Evolutionary conservation across 2,797 vertebrate genomes (phyloP).

Genomic region (Eulemur rubriventer): DNA sequence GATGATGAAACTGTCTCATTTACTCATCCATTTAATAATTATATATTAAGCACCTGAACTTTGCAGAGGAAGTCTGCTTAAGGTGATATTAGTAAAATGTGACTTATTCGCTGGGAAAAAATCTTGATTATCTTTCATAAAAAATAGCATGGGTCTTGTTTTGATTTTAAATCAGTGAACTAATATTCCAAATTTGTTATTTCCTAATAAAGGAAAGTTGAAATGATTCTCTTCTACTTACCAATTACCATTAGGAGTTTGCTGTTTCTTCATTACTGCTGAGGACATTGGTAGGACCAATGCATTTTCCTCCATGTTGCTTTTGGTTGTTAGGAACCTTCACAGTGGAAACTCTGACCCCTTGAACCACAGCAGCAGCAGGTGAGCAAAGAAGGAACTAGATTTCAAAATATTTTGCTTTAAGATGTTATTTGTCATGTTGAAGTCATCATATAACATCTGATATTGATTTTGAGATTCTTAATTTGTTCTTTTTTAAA

Average conservation of each 20-base stretch:
- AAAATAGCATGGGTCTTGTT: not conserved
- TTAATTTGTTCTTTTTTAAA: constrained; percentile 68
- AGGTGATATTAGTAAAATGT: not conserved
- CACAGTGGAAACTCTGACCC: constrained; percentile 19
- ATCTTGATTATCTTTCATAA: not conserved
- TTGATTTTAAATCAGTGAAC: not conserved
- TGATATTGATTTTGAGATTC: constrained; percentile 68
- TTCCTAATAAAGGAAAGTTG: constrained; percentile 21
- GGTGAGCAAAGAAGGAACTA: constrained; percentile 47
- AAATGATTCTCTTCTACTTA: not conserved
- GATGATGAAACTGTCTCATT: not conserved
- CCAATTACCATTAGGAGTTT: not conserved
- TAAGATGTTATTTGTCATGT: constrained; percentile 42
- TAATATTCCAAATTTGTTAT: not conserved
- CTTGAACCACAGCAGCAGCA: constrained; percentile 44
- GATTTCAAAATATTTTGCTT: constrained; percentile 73
- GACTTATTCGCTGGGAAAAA: not conserved
- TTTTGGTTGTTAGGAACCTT: not conserved
- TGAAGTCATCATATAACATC: constrained; percentile 56
- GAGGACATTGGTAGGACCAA: not conserved
- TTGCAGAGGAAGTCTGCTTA: not conserved
- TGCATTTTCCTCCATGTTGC: not conserved
- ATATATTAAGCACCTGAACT: not conserved
- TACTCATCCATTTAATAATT: not conserved
- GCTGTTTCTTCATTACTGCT: not conserved